Percentiles rank a stretch among this genome's conserved stretches.
phyloP scores from a whole-genome alignment of 2,113 vertebrate genomes.

The Platysternon megacephalum region DNA sequence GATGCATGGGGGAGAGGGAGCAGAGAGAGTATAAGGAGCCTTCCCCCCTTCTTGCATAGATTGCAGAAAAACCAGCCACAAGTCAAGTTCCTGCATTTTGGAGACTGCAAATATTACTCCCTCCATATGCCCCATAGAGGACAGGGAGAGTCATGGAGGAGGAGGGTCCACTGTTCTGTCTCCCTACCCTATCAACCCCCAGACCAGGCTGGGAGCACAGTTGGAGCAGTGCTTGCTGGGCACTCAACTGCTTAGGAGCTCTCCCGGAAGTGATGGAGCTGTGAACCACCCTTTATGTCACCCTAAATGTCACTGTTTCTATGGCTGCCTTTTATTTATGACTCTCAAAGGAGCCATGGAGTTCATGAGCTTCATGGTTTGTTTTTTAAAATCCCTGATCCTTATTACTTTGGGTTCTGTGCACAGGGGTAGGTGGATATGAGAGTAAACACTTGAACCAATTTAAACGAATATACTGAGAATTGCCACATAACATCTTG shows the following conservation, averaged over 20 bases:
- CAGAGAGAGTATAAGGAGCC: neutral
- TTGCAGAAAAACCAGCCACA: neutral
- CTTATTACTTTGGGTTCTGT: neutral
- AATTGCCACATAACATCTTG: neutral
- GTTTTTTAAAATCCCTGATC: neutral
- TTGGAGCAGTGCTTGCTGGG: neutral
- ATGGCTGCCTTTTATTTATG: neutral
- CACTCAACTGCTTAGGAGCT: neutral
- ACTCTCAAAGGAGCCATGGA: neutral
- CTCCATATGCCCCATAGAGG: no score
- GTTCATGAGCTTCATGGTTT: accelerated
- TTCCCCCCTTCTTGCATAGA: neutral
- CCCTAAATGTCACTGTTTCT: neutral
- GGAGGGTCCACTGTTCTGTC: neutral
- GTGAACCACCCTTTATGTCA: neutral
- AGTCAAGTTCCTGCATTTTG: neutral
- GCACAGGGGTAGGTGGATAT: accelerated
- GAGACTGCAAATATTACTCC: neutral
- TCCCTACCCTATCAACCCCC: neutral
- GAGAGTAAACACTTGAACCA: neutral
- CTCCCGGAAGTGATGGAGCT: neutral
- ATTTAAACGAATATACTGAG: neutral
- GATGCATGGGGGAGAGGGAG: neutral
- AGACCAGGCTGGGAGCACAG: neutral
- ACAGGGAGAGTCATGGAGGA: neutral